phyloP scores from a whole-genome alignment of 92 coral and sea anemone genomes.

The Parazoanthus darwini region DNA sequence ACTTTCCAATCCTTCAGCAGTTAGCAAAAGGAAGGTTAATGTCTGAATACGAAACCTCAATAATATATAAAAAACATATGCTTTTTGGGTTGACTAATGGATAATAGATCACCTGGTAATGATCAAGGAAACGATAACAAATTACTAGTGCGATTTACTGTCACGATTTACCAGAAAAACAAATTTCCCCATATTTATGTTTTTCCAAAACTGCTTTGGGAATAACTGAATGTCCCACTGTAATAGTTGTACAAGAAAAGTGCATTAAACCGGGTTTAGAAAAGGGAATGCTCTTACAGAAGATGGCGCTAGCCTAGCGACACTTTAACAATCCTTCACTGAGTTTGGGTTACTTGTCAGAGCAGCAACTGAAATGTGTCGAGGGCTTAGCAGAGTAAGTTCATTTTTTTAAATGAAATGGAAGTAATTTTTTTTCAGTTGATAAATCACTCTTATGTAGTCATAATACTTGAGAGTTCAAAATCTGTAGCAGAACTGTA shows the following conservation, averaged over 20 bases:
- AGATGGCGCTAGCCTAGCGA: neutral
- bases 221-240: neutral
- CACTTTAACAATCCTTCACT: neutral
- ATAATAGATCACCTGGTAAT: neutral
- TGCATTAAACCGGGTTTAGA: neutral
- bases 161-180: neutral
- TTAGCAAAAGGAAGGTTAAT: neutral
- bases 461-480: neutral
- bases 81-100: neutral
- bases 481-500: neutral
- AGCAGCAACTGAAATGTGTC: neutral
- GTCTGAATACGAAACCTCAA: neutral
- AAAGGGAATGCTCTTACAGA: neutral
- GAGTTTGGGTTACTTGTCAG: neutral
- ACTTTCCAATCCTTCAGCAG: too few relatives aligned
- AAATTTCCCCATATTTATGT: too few relatives aligned
- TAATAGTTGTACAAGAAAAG: neutral
- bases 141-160: neutral
- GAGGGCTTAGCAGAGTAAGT: neutral
- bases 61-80: neutral
- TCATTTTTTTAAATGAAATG: neutral
- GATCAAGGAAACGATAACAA: neutral
- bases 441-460: neutral
- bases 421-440: neutral
- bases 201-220: neutral